phyloP scores from a whole-genome alignment of 37 sponge, comb jelly and placozoan species.

The Tethya wilhelma region DNA sequence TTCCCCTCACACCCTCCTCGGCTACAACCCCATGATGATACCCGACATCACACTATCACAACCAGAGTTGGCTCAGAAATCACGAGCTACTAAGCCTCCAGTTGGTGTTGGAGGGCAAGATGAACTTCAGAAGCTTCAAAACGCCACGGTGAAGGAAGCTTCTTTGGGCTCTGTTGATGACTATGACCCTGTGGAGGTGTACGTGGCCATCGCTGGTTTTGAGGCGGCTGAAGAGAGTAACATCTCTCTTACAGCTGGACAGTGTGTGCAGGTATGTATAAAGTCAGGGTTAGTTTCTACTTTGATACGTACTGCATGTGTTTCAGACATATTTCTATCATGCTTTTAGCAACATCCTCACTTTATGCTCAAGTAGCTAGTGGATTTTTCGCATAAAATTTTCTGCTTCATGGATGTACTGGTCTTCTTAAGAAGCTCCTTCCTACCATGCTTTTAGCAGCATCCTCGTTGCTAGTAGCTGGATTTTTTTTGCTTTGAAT shows the following conservation, averaged over 20 bases:
- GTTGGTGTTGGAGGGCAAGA: no score
- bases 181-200: conserved; percentile 36
- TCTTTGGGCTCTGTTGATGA: conserved; percentile 15
- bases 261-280: conserved; percentile 54
- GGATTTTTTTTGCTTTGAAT: no score
- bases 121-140: conserved; percentile 28
- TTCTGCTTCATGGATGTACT: no score
- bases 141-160: conserved; percentile 10
- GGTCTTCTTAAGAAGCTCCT: no score
- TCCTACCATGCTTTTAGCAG: no score
- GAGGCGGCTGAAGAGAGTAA: conserved; percentile 32
- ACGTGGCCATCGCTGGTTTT: conserved; percentile 63
- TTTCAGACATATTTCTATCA: neutral
- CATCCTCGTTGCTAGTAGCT: no score
- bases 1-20: neutral
- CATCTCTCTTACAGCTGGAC: conserved; percentile 47
- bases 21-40: conserved; percentile 29
- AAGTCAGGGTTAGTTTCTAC: neutral
- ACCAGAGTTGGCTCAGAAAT: no score
- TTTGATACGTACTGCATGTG: neutral
- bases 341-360: no score
- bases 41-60: conserved; percentile 23
- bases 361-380: no score
- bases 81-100: no score
- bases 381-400: no score